Base-by-base conservation (phyloP, 2,888 invertebrate genomes). In the Caradrina clavipalpis region DNA sequence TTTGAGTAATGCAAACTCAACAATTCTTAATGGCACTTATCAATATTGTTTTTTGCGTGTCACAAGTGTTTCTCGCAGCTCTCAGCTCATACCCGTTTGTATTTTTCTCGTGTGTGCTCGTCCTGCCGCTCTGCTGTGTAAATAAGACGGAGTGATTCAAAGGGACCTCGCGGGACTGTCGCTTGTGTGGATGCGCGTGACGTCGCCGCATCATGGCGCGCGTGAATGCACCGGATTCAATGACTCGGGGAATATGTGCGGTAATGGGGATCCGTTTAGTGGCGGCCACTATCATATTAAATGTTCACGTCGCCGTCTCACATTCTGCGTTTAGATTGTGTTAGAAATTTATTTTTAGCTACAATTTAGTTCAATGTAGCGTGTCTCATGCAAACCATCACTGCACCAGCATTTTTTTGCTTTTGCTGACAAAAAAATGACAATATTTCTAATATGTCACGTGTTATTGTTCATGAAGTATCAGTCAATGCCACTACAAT, bases 121-220 rank as follows among this genome's bases (percentile, higher is more conserved):
- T 26, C 50, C 2, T 49, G 31, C 60, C 51, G 19, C 57, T 42
- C 8, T 35, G 35, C 67, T 51, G 51, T 19, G 77, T 67, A 73
- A 76, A 82, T 67, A 77, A 67, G 50, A 31, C 39, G 55, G 39
- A 69, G 53, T 53, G 61, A 45, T 67, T 83, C 70, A 83, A 80
- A 81, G 78, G 58, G 56, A 7, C 58, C 73, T 69, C 57, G 47
- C 17, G 58, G 67, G 65, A 31, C 62, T 10, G 61, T 45, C 63
- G 60, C 59, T 69, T 77, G 74, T 77, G 65, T 59, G 51, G 21
- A 51, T 26, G 55, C 58, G 47, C 67, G 71, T 72, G 68, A 66
- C 75, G 75, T 59, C 74, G 47, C 56, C 10, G 64, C 69, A 58
- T 75, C 54, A 80, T 59, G 49, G 62, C 80, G 55, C 69, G 51